phyloP scores from a whole-genome alignment of 2,888 invertebrate genomes.

The Helleia helle region DNA sequence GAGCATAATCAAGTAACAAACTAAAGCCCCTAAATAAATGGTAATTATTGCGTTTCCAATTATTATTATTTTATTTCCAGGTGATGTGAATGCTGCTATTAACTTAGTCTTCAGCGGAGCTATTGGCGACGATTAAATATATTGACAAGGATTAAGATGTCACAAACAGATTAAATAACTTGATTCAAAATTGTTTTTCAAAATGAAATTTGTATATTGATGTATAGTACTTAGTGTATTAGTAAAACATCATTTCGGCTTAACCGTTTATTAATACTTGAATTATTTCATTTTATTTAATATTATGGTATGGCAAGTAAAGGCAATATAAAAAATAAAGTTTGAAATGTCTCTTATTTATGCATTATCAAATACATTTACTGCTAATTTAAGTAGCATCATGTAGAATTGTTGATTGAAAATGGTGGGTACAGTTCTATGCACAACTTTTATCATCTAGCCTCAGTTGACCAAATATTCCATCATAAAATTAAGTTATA shows the following conservation, averaged over 20 bases:
- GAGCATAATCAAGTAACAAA: too few relatives aligned
- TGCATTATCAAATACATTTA: neutral
- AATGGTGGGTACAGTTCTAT: too few relatives aligned
- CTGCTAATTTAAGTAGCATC: neutral
- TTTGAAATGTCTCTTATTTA: constrained; percentile 3
- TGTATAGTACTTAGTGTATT: neutral
- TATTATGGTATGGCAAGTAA: constrained; percentile 2
- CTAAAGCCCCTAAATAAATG: too few relatives aligned
- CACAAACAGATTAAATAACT: neutral
- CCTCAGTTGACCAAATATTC: too few relatives aligned
- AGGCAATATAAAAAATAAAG: constrained; percentile 1
- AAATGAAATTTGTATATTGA: neutral
- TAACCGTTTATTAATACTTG: constrained; percentile 2
- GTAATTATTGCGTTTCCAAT: too few relatives aligned
- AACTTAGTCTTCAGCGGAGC: constrained; percentile 85
- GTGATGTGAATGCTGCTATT: constrained; percentile 93
- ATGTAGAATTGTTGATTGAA: too few relatives aligned
- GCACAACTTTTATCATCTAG: too few relatives aligned
- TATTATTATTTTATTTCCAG: constrained; percentile 55
- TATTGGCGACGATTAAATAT: constrained; percentile 45
- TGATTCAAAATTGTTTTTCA: neutral
- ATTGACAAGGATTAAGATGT: constrained; percentile 5
- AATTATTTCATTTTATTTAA: constrained; percentile 1
- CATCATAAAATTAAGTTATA: too few relatives aligned
- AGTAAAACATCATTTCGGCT: constrained; percentile 1